Evolutionary conservation across 1,140 invertebrate genomes (phyloP).

Genomic region (Arion vulgaris): DNA sequence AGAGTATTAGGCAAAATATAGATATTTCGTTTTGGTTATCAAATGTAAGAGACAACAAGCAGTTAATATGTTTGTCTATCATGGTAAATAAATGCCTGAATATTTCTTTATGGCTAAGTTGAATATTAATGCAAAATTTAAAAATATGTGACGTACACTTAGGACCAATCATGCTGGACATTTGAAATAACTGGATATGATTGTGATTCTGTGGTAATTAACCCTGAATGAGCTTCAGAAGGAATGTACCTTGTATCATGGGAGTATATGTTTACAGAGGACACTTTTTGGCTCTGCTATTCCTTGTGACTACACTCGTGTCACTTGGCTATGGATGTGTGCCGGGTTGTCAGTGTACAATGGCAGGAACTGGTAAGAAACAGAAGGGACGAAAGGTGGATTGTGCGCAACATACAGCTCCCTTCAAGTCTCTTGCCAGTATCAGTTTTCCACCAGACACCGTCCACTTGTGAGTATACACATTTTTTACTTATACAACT

Average conservation of each 20-base stretch:
- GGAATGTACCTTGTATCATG: constrained; percentile 4
- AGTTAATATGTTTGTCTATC: too few relatives aligned
- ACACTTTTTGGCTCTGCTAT: neutral
- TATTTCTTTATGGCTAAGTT: too few relatives aligned
- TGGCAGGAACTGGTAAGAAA: constrained; percentile 40
- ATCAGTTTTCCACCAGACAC: constrained; percentile 47
- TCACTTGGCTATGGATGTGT: constrained; percentile 41
- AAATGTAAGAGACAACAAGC: too few relatives aligned
- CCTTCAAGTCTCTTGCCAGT: constrained; percentile 40
- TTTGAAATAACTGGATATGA: neutral
- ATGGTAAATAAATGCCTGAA: too few relatives aligned
- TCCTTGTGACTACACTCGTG: neutral
- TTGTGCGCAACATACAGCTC: constrained; percentile 44
- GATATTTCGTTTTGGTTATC: too few relatives aligned
- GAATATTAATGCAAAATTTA: too few relatives aligned
- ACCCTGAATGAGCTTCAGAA: neutral
- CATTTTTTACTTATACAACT: neutral
- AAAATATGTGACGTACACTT: neutral
- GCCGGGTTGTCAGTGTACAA: constrained; percentile 47
- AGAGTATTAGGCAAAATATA: too few relatives aligned
- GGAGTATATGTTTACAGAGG: neutral
- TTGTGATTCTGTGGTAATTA: neutral
- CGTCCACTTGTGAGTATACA: constrained; percentile 49
- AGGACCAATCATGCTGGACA: neutral
- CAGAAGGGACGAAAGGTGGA: constrained; percentile 48